These are phyloP conservation scores for Bujurquina vittata DNA, from an alignment of 2,113 vertebrate species.

Conservation along the genomic window DNA sequence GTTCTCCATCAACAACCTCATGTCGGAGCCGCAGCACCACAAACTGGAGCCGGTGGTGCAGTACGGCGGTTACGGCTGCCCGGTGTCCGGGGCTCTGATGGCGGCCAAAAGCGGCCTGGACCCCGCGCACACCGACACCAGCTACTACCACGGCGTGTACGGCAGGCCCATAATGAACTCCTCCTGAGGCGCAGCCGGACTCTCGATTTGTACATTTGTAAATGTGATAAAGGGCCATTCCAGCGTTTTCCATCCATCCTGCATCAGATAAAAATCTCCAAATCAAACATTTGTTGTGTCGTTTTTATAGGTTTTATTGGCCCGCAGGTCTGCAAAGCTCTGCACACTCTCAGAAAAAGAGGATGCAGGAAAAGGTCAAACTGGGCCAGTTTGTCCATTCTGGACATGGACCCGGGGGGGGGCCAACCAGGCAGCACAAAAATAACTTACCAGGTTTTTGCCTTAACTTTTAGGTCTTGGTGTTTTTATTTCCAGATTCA, in stretches of 20 bases:
- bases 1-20: slow-evolving; percentile 96
- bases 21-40: slow-evolving; percentile 94
- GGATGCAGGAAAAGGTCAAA: too few species aligned
- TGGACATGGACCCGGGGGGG: too few species aligned
- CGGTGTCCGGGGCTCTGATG: slow-evolving; percentile 87
- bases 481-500: neutral
- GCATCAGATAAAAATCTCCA: slow-evolving; percentile 3
- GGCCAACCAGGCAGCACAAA: neutral
- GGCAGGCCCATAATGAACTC: slow-evolving; percentile 93
- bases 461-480: neutral
- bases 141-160: slow-evolving; percentile 91
- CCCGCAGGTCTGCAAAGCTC: too few species aligned
- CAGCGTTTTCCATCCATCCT: neutral
- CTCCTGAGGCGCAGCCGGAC: slow-evolving; percentile 56
- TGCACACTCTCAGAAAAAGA: too few species aligned
- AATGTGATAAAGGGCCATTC: neutral
- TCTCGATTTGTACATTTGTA: neutral
- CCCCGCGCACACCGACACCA: slow-evolving; percentile 85
- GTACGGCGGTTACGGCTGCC: slow-evolving; percentile 88
- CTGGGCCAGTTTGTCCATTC: too few species aligned
- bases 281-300: neutral
- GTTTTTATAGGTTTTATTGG: neutral
- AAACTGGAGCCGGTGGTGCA: slow-evolving; percentile 95
- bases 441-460: neutral
- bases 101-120: slow-evolving; percentile 89